phyloP scores from a whole-genome alignment of 2,888 invertebrate genomes.

The Aricia artaxerxes region DNA sequence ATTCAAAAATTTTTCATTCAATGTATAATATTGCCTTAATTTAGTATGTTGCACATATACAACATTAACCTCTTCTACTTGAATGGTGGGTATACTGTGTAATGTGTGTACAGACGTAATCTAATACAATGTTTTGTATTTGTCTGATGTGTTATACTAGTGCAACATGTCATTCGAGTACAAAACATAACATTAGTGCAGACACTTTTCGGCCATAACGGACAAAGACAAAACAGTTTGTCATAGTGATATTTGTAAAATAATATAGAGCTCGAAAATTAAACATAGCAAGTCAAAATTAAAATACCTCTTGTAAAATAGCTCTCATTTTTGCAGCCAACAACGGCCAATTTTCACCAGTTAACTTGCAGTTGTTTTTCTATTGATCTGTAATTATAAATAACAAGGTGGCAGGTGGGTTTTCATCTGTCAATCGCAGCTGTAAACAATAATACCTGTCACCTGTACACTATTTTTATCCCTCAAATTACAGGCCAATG shows the following conservation, averaged over 20 bases:
- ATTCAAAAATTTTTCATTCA: neutral
- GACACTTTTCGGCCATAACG: no score
- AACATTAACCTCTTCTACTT: no score
- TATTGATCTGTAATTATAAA: constrained; percentile 14
- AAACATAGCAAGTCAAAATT: neutral
- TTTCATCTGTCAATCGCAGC: constrained; percentile 26
- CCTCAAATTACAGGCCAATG: neutral
- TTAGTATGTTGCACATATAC: no score
- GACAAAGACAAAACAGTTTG: no score
- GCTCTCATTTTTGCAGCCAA: neutral
- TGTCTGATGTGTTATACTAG: no score
- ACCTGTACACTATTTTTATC: constrained; percentile 16
- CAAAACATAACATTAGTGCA: no score
- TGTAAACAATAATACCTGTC: constrained; percentile 15
- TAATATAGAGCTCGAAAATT: no score
- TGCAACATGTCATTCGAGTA: no score
- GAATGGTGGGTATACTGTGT: no score
- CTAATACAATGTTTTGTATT: no score
- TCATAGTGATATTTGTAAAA: no score
- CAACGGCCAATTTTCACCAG: neutral
- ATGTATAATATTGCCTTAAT: neutral
- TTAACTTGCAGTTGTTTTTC: constrained; percentile 6
- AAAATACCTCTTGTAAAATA: neutral
- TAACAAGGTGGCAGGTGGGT: constrained; percentile 6
- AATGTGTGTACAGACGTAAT: no score